These are phyloP conservation scores for Masnerella sp. DNA, from an alignment of 2,888 invertebrate genomes.

Conservation along the genomic window DNA sequence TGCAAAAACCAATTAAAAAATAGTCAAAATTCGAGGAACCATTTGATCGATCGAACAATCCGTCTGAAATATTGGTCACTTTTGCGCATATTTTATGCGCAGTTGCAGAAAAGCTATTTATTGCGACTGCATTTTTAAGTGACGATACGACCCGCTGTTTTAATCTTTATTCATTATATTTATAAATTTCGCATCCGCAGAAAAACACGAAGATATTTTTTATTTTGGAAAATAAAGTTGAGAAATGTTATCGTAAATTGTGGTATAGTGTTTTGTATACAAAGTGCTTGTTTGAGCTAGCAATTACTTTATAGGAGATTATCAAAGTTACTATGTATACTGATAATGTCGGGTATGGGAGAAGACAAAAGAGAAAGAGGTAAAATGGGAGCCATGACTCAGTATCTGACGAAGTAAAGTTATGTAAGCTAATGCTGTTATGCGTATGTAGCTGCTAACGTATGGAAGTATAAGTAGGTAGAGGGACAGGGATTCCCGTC, in stretches of 20 bases:
- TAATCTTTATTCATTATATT: too few species aligned
- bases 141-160: too few species aligned
- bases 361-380: constrained; percentile 29
- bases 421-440: constrained; percentile 42
- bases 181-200: too few species aligned
- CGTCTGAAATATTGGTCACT: background rate
- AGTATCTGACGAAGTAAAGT: constrained; percentile 37
- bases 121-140: too few species aligned
- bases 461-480: constrained; percentile 41
- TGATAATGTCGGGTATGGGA: constrained; percentile 27
- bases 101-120: too few species aligned
- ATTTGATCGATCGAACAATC: background rate
- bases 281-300: constrained; percentile 4
- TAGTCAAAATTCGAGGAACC: constrained; percentile 23
- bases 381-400: constrained; percentile 38
- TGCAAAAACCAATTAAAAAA: too few species aligned
- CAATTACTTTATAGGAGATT: constrained; percentile 34
- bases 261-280: constrained; percentile 4
- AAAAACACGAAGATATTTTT: too few species aligned
- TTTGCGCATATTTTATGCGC: too few species aligned
- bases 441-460: constrained; percentile 30
- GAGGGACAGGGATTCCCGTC: constrained; percentile 24
- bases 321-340: constrained; percentile 4
- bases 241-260: constrained; percentile 3
- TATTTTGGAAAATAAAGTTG: too few species aligned